These are phyloP conservation scores for Heliconius cydno DNA, from an alignment of 2,888 invertebrate genomes.

Conservation along the genomic window DNA sequence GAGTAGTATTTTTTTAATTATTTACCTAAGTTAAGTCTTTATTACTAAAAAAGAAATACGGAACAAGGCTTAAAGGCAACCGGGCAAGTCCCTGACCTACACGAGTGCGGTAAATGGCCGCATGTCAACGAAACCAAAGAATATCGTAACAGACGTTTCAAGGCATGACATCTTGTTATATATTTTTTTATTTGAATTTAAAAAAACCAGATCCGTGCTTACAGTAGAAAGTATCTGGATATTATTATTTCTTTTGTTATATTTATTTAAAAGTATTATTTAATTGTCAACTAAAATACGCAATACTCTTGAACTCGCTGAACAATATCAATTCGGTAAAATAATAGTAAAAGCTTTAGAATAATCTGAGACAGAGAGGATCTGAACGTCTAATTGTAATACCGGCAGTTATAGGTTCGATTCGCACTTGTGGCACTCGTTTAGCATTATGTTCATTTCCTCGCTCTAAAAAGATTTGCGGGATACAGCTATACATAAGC, in stretches of 20 bases:
- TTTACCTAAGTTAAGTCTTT: conserved; percentile 37
- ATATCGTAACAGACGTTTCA: conserved; percentile 28
- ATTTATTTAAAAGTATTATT: neutral
- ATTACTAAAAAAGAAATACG: conserved; percentile 51
- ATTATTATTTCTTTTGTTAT: neutral
- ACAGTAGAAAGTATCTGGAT: neutral
- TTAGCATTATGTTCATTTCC: too few species aligned
- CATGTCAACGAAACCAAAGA: conserved; percentile 34
- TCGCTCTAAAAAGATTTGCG: too few species aligned
- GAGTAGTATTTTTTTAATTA: neutral
- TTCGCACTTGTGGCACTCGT: too few species aligned
- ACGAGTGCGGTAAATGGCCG: conserved; percentile 50
- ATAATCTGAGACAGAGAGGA: too few species aligned
- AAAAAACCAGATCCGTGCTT: neutral
- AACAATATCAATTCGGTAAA: too few species aligned
- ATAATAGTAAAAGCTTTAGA: too few species aligned
- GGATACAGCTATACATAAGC: too few species aligned
- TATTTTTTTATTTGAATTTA: neutral
- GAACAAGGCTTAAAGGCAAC: conserved; percentile 47
- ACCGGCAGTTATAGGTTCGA: too few species aligned
- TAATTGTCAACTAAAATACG: too few species aligned
- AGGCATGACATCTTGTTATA: neutral
- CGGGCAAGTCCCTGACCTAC: conserved; percentile 50
- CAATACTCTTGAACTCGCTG: too few species aligned
- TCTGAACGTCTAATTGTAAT: too few species aligned